Base-by-base conservation (phyloP, 1,140 invertebrate species). In the Trypoxylus dichotomus region DNA sequence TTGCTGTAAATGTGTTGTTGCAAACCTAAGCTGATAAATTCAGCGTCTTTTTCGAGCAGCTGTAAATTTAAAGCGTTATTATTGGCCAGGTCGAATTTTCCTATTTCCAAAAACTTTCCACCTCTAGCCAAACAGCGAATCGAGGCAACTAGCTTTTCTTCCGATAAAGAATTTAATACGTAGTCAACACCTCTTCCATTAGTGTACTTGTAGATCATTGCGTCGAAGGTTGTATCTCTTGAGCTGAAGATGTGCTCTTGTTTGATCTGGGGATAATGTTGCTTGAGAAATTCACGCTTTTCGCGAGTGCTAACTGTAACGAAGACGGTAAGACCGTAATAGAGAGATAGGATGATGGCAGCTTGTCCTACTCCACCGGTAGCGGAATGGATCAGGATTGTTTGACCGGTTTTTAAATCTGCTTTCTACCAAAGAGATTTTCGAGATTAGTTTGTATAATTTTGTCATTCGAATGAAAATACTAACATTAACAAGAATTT, bases 1-100 rank as follows among this genome's bases (percentile, higher is more conserved):
- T 15, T 15, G 15, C 8, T 8, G 10, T 11, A 43, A 3, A 60
- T 7, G 21, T 10, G 21, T 21, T 90, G 90, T 85, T 96, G 95
- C 82, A 96, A 90, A 82, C 96, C 89, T 77, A 97, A 93, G 47
- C 95, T 94, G 87, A 95, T 94, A 87, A 97, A 94, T 83, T 93
- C 94, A 10, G 93, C 91, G 85, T 97, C 96, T 75, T 92, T 93
- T 47, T 92, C 87, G 86, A 98, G 96, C 63, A 93, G 87, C 71
- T 95, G 88, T 91, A 92, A 92, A 84, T 91, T 91, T 25, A 94
- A 85, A 25, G 88, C 83, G 25, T 89, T 92, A 78, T 93, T 91
- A 74, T 90, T 90, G 0, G 87, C 87, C 79, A 93, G 87, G 84
- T 94, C n/a, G n/a, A n/a, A n/a, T n/a, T n/a, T n/a, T n/a, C n/a